Conservation (phyloP, 2,888 invertebrate genomes). For the Copidosoma aretas region DNA sequence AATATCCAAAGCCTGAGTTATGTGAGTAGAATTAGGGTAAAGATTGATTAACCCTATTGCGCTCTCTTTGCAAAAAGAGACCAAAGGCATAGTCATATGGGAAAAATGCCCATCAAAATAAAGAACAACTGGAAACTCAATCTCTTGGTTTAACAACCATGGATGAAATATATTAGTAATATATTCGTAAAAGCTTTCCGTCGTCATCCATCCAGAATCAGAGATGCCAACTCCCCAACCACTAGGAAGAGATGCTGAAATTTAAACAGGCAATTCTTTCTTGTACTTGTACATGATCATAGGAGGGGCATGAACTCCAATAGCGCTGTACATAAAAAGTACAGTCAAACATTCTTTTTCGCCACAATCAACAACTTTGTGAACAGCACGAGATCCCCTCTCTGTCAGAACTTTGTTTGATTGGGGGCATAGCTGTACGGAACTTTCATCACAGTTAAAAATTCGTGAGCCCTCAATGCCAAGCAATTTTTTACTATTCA, state of each 20-base stretch:
- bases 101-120: constrained; percentile 59
- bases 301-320: constrained; percentile 47
- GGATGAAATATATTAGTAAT: constrained; percentile 56
- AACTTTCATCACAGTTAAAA: constrained; percentile 5
- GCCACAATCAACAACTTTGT: background rate
- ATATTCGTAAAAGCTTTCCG: constrained; percentile 58
- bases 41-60: constrained; percentile 34
- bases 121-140: constrained; percentile 49
- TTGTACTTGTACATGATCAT: constrained; percentile 45
- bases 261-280: constrained; percentile 44
- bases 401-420: background rate
- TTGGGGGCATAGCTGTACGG: background rate
- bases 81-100: no score
- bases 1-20: constrained; percentile 58
- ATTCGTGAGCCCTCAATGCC: background rate
- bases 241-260: constrained; percentile 48
- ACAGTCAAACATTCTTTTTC: constrained; percentile 4
- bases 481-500: background rate
- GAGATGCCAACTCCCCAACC: constrained; percentile 58
- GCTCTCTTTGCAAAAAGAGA: background rate
- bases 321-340: constrained; percentile 41
- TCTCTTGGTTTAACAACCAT: constrained; percentile 54
- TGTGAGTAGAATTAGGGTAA: constrained; percentile 57
- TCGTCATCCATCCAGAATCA: constrained; percentile 62
- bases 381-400: background rate